Evolutionary conservation across 2,888 invertebrate species (phyloP), one percentile per base, ranked within the genome.

Genomic region (Dynastes hyllus): DNA sequence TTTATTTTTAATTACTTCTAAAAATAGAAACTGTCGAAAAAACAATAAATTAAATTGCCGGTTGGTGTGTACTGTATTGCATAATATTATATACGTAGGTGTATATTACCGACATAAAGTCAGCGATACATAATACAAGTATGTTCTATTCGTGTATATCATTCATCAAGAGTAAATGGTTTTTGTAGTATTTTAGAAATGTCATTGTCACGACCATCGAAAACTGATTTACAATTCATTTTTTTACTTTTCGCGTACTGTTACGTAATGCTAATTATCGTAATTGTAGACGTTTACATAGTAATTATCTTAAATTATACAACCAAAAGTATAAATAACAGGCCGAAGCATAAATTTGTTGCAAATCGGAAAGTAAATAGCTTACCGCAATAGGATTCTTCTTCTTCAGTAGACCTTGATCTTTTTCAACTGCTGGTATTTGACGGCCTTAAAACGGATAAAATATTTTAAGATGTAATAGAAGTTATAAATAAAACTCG

Each of bases 1-100:
- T 69, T 27, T 69, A 69, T 53, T 69, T 69, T 69, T 69, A 69
- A 69, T 69, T 69, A 27, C n/a, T 9, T 51, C 51, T 69, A 69
- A 50, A 69, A 69, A 51, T 69, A 69, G 69, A 27, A 51, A 69
- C 9, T 13, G 29, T 29, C 27, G 27, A 63, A 58, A 58, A 63
- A n/a, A 27, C 61, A 61, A 61, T 29, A 63, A 63, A 29, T 63
- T 37, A 63, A 27, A 27, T 32, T 13, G 29, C 6, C 2, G 27
- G 13, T 16, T 16, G 22, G 22, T 58, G 22, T 58, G 55, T 58
- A 58, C 22, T 58, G 55, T 22, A 22, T 32, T 32, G 63, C 32
- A 32, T 5, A 63, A 63, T 32, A 29, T 16, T 11, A 2, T 55
- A 2, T 63, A 29, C 8, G 32, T 63, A 32, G 63, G 63, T 32